A percentile compares a stretch with the other conserved stretches of the same genome.
These are phyloP conservation scores for Aphodius granarius DNA, from an alignment of 2,888 invertebrate genomes.

Conservation along the genomic window DNA sequence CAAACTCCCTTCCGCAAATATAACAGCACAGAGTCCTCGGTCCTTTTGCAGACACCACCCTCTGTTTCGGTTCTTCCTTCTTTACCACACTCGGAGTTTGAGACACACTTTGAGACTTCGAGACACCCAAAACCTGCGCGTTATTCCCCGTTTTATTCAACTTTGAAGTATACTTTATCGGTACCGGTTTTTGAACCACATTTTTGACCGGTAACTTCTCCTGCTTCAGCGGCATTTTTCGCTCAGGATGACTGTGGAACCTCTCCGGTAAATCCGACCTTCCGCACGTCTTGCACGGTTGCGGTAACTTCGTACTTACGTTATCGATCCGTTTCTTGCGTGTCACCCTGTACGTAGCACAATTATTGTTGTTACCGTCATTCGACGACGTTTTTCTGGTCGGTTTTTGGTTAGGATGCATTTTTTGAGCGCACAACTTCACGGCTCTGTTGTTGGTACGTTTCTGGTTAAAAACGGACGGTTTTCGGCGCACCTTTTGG, in stretches of 20 bases:
- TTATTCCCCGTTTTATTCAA: slow-evolving; percentile 10
- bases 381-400: slow-evolving; percentile 34
- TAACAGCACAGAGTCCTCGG: slow-evolving; percentile 59
- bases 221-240: slow-evolving; percentile 38
- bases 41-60: slow-evolving; percentile 18
- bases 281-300: slow-evolving; percentile 68
- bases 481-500: slow-evolving; percentile 32
- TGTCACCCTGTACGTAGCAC: slow-evolving; percentile 20
- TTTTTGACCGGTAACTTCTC: slow-evolving; percentile 48
- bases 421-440: slow-evolving; percentile 13
- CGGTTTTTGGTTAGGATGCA: background rate
- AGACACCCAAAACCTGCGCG: background rate
- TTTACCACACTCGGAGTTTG: slow-evolving; percentile 1
- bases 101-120: background rate
- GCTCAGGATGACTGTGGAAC: slow-evolving; percentile 61
- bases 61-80: background rate
- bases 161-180: slow-evolving; percentile 49
- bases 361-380: slow-evolving; percentile 31
- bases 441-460: slow-evolving; percentile 38
- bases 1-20: slow-evolving; percentile 68
- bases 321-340: slow-evolving; percentile 25
- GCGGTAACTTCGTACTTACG: slow-evolving; percentile 50
- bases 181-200: slow-evolving; percentile 57
- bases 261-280: slow-evolving; percentile 69
- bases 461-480: slow-evolving; percentile 33